Percentiles rank a stretch among this genome's conserved stretches.
phyloP scores from a whole-genome alignment of 1,140 invertebrate species.

The Eufriesea mexicana region DNA sequence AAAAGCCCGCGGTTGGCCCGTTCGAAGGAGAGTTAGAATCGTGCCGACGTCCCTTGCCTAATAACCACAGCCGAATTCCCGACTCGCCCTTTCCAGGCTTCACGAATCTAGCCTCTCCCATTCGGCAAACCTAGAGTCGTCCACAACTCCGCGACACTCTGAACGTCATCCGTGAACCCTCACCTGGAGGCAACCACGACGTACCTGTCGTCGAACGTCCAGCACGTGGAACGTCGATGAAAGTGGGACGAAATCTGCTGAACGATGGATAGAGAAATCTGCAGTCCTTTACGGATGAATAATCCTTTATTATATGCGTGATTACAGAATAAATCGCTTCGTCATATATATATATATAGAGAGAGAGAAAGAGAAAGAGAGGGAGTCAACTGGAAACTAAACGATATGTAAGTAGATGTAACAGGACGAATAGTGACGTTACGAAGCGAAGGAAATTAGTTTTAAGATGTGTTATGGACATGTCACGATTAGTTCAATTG shows the following conservation, averaged over 20 bases:
- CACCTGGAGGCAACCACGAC: conserved; percentile 7
- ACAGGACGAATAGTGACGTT: no score
- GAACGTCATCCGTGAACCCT: conserved; percentile 16
- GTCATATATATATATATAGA: no score
- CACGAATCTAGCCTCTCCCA: conserved; percentile 68
- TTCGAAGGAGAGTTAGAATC: conserved; percentile 70
- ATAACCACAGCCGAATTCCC: conserved; percentile 76
- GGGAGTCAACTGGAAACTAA: no score
- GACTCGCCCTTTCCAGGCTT: conserved; percentile 58
- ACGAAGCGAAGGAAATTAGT: no score
- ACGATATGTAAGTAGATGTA: no score
- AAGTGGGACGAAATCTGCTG: neutral
- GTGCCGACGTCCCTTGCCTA: conserved; percentile 72
- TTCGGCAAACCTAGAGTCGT: neutral
- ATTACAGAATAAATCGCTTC: no score
- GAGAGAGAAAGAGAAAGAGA: no score
- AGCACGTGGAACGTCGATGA: neutral
- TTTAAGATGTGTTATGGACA: no score
- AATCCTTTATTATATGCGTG: no score
- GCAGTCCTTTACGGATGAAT: no score
- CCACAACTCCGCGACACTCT: neutral
- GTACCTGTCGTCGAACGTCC: neutral
- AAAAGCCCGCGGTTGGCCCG: conserved; percentile 70
- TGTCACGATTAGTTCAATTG: no score
- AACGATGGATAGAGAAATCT: no score